A percentile compares a stretch with the other conserved stretches of the same genome.
These are phyloP conservation scores for Gonocerus acuteangulatus DNA, from an alignment of 2,888 invertebrate species.

Conservation along the genomic window DNA sequence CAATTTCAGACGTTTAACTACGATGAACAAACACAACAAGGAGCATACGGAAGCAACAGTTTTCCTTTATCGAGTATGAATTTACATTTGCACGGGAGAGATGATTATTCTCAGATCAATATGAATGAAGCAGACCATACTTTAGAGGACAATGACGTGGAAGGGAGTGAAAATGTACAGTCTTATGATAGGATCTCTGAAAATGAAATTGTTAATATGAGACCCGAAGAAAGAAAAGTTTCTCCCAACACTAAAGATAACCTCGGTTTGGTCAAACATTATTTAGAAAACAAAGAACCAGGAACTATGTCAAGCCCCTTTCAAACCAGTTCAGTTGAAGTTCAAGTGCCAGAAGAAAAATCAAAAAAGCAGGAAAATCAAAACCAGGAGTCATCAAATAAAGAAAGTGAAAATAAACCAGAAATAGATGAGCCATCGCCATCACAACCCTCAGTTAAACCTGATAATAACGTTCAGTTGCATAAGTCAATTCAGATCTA, in stretches of 20 bases:
- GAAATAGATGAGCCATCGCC: background rate
- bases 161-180: conserved; percentile 30
- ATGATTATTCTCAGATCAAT: too few species aligned
- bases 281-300: background rate
- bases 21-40: conserved; percentile 43
- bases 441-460: conserved; percentile 33
- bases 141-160: conserved; percentile 30
- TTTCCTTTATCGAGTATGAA: conserved; percentile 40
- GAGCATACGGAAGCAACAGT: conserved; percentile 35
- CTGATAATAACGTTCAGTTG: conserved; percentile 42
- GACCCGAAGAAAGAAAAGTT: background rate
- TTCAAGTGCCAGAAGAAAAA: conserved; percentile 38
- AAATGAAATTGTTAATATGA: conserved; percentile 9
- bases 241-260: background rate
- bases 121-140: too few species aligned
- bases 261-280: background rate
- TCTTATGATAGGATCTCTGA: conserved; percentile 18
- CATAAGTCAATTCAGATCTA: conserved; percentile 37
- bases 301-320: background rate
- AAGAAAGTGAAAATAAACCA: background rate
- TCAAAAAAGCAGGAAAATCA: conserved; percentile 42
- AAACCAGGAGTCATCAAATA: background rate
- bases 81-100: background rate
- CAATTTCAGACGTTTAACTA: conserved; percentile 47
- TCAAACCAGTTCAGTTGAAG: background rate